phyloP scores from a whole-genome alignment of 2,888 invertebrate species.

The Netelia fuscicornis region DNA sequence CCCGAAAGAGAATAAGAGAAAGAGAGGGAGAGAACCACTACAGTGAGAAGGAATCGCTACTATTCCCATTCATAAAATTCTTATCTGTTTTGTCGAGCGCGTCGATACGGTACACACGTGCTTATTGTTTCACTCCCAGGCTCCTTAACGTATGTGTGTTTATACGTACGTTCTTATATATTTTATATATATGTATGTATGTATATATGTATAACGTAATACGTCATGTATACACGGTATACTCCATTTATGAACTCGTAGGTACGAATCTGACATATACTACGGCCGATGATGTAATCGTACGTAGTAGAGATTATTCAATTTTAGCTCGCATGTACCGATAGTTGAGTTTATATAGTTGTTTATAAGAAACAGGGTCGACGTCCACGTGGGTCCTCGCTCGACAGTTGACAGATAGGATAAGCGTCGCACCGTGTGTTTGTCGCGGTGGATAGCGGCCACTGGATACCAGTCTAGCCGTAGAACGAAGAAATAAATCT shows the following conservation, averaged over 20 bases:
- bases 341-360: background rate
- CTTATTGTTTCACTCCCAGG: slow-evolving; percentile 46
- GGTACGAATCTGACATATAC: background rate
- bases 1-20: background rate
- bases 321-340: background rate
- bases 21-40: slow-evolving; percentile 25
- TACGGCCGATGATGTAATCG: background rate
- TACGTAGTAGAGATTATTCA: background rate
- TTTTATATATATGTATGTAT: slow-evolving; percentile 13
- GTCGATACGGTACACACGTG: slow-evolving; percentile 48
- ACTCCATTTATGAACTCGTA: background rate
- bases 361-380: background rate
- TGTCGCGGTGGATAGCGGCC: background rate
- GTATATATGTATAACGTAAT: slow-evolving; percentile 1
- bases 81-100: slow-evolving; percentile 65
- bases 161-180: slow-evolving; percentile 9
- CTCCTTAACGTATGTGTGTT: slow-evolving; percentile 40
- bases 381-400: background rate
- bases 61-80: slow-evolving; percentile 72
- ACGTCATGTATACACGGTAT: background rate
- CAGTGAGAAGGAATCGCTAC: slow-evolving; percentile 61
- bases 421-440: background rate
- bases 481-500: background rate
- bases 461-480: background rate
- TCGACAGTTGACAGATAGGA: background rate